Base-by-base conservation (phyloP, 1,140 invertebrate genomes). In the Drosophila nikananu region DNA sequence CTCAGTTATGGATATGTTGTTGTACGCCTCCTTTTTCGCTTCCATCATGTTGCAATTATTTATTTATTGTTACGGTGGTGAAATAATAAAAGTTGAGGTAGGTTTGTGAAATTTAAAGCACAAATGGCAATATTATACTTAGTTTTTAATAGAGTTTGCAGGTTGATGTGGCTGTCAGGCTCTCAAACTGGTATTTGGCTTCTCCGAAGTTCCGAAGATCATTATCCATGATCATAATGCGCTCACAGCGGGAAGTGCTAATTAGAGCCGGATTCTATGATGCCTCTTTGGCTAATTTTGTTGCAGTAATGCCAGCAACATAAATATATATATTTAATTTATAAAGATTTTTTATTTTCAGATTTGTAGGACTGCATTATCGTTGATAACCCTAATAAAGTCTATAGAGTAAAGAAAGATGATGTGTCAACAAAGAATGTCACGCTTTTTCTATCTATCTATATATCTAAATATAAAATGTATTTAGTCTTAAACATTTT, bases 251-350 rank as follows among this genome's bases (percentile, higher is more conserved):
- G 17, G 62, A 77, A 54, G 64, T 83, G 32, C 76, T 91, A 7
- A 92, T 92, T 19, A 91, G 78, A 42, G 91, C 91, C 6, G 87
- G 91, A n/a, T 92, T 92, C 57, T 92, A 92, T 61, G 87, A 91
- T 63, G 91, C 91, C 21, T 92, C 91, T 5, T 58, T 92, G 51
- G 91, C 72, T 5, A 92, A 92, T 55, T 92, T 92, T 58, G 54
- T 92, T 46, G 77, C 77, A 52, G 91, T 92, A 80, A 63, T 63
- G 6, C 25, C 9, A 27, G 32, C 21, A 13, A 30, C n/a, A 30
- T 58, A 7, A 46, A n/a, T 52, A 37, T 48, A 19, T 55, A 21
- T 27, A 21, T 10, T 12, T 39, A 4, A 30, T 23, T 30, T 2
- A 8, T 23, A 21, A 35, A 1, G 3, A 2, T 37, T 30, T 0